Conservation (phyloP, 2,113 vertebrate species). For the Mastomys natalensis region DNA sequence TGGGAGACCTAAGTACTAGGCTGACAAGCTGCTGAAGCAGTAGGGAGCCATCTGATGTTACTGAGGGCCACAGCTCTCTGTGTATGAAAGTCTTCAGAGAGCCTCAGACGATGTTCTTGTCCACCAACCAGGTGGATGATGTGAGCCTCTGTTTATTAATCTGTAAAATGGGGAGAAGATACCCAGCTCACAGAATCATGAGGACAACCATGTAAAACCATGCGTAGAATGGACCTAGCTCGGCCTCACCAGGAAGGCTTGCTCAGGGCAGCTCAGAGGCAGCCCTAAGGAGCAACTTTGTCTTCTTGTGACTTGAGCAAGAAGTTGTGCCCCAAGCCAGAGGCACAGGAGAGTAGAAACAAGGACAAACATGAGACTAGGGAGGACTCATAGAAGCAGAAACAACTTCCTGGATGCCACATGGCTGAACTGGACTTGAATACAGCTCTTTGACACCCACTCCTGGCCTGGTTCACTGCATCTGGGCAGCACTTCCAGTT, state of each 20-base stretch:
- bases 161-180: conserved; percentile 36
- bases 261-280: neutral
- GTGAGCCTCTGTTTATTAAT: conserved; percentile 4
- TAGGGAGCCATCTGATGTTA: neutral
- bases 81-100: neutral
- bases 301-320: neutral
- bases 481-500: conserved; percentile 60
- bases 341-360: neutral
- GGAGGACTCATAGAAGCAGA: neutral
- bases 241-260: neutral
- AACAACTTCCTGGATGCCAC: neutral
- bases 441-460: neutral
- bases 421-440: neutral
- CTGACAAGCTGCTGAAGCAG: neutral
- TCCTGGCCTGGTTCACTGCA: neutral
- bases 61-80: neutral
- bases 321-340: neutral
- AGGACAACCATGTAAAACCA: neutral
- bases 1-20: neutral
- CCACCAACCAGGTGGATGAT: neutral
- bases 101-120: neutral
- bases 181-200: neutral
- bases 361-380: neutral
- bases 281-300: neutral
- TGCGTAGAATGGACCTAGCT: neutral